Percentiles rank a stretch among this genome's conserved stretches.
Evolutionary conservation across 2,113 vertebrate genomes (phyloP).

Genomic region (Phoenicopterus ruber): DNA sequence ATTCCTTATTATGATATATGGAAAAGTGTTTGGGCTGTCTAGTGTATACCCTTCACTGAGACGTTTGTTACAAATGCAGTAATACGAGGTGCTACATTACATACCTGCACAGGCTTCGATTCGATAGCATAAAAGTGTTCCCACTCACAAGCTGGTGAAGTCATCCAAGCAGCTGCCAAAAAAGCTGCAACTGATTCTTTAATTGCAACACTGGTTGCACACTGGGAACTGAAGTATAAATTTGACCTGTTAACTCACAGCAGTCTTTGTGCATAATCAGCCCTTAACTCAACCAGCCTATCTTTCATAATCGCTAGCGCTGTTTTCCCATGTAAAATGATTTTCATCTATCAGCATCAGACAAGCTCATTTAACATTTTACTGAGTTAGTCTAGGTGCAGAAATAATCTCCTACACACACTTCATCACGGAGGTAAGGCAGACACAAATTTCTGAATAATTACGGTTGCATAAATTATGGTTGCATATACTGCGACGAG

Average conservation of each 20-base stretch:
- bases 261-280: not conserved
- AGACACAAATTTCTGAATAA: not conserved
- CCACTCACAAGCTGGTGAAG: not conserved
- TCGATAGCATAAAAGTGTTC: not conserved
- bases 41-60: fast-evolving
- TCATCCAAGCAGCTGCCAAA: not conserved
- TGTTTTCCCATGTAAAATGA: not conserved
- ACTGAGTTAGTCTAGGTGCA: not conserved
- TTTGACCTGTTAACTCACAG: not conserved
- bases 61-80: not conserved
- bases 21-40: not conserved
- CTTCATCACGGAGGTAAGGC: not conserved
- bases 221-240: not conserved
- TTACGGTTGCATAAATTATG: not conserved
- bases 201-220: not conserved
- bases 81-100: not conserved
- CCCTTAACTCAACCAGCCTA: not conserved
- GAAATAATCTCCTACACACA: not conserved
- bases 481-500: not conserved
- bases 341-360: not conserved
- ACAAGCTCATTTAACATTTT: not conserved
- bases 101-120: not conserved
- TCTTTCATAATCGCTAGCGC: not conserved
- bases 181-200: not conserved
- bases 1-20: not conserved